Percentiles rank a stretch among this genome's conserved stretches.
phyloP scores from a whole-genome alignment of 1,140 invertebrate species.

The Heliothis subflexa region DNA sequence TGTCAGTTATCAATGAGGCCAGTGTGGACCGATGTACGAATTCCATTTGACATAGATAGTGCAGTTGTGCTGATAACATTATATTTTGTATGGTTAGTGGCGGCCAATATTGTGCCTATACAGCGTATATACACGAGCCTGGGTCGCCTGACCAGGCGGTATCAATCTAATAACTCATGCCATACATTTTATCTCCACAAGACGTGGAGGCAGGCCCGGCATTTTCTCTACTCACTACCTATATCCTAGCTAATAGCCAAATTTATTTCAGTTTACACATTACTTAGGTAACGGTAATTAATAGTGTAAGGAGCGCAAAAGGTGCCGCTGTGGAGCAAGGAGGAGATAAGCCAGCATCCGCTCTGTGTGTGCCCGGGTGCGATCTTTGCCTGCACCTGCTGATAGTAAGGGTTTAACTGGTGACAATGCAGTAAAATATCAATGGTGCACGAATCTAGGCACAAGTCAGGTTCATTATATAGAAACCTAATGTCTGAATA shows the following conservation, averaged over 20 bases:
- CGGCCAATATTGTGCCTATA: slow-evolving; percentile 30
- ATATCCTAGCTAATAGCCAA: slow-evolving; percentile 19
- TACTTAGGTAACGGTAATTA: slow-evolving; percentile 3
- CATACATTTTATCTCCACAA: slow-evolving; percentile 46
- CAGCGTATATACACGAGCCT: slow-evolving; percentile 35
- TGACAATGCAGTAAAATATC: not conserved
- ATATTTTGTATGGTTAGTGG: slow-evolving; percentile 32
- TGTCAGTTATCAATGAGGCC: slow-evolving; percentile 23
- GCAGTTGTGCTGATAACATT: slow-evolving; percentile 40
- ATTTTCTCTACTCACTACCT: slow-evolving; percentile 11
- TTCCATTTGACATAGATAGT: slow-evolving; percentile 15
- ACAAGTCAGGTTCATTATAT: too few species aligned
- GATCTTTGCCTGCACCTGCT: slow-evolving; percentile 21
- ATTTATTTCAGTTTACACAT: slow-evolving; percentile 39
- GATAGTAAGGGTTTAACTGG: slow-evolving; percentile 2
- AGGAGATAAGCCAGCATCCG: slow-evolving; percentile 10
- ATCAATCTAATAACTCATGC: slow-evolving; percentile 47
- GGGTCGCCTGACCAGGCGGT: slow-evolving; percentile 42
- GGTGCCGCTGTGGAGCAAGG: slow-evolving; percentile 1
- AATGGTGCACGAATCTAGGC: not conserved
- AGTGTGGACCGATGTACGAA: not conserved
- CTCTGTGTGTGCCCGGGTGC: not conserved
- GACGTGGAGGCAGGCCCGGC: slow-evolving; percentile 23
- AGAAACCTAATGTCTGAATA: not conserved
- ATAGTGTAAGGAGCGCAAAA: not conserved